phyloP scores from a whole-genome alignment of 1,140 invertebrate genomes.

The Medauroidea extradentata region DNA sequence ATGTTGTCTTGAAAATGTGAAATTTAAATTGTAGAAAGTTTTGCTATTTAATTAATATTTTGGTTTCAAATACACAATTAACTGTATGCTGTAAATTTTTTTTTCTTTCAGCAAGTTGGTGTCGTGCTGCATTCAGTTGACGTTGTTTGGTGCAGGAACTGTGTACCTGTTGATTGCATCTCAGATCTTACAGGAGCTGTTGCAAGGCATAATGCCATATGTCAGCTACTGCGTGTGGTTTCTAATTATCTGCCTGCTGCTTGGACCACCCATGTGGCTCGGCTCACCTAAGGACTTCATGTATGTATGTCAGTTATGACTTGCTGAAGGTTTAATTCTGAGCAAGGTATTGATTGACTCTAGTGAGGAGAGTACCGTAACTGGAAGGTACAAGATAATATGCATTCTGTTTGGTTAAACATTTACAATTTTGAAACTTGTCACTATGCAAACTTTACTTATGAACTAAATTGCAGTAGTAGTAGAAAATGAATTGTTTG shows the following conservation, averaged over 20 bases:
- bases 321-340: too few relatives aligned
- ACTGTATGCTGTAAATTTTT: too few relatives aligned
- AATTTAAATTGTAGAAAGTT: background rate
- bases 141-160: constrained; percentile 62
- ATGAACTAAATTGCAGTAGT: too few relatives aligned
- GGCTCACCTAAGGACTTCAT: constrained; percentile 69
- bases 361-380: too few relatives aligned
- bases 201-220: constrained; percentile 41
- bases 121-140: constrained; percentile 53
- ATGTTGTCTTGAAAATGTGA: background rate
- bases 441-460: too few relatives aligned
- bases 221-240: constrained; percentile 58
- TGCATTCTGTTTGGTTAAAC: too few relatives aligned
- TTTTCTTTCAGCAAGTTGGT: constrained; percentile 41
- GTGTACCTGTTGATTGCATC: constrained; percentile 66
- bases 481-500: too few relatives aligned
- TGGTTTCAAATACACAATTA: too few relatives aligned
- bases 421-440: too few relatives aligned
- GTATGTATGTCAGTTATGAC: too few relatives aligned
- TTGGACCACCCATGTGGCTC: constrained; percentile 62
- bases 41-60: background rate
- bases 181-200: constrained; percentile 55
- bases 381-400: too few relatives aligned
- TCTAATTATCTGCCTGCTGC: constrained; percentile 53
- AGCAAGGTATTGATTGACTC: too few relatives aligned